phyloP scores from a whole-genome alignment of 2,888 invertebrate genomes.

The Loripinus fragilis region DNA sequence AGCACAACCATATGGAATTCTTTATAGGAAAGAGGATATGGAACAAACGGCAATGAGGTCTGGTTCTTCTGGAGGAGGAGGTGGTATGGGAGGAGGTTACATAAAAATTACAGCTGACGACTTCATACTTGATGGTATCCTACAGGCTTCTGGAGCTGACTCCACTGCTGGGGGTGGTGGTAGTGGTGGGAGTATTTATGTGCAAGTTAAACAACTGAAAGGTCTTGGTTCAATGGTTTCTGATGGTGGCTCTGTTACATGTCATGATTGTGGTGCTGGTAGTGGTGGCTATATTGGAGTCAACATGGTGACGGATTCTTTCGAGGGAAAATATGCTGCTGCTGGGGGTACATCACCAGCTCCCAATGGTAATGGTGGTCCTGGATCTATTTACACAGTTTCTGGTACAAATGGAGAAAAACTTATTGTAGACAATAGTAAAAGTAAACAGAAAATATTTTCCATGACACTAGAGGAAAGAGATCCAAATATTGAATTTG shows the following conservation, averaged over 20 bases:
- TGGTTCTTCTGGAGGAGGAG: slow-evolving; percentile 66
- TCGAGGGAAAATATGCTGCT: slow-evolving; percentile 61
- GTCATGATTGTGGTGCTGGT: slow-evolving; percentile 61
- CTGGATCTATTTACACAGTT: slow-evolving; percentile 68
- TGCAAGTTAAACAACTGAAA: slow-evolving; percentile 53
- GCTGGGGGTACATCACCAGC: slow-evolving; percentile 64
- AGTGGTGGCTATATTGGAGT: slow-evolving; percentile 74
- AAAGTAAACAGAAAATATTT: slow-evolving; percentile 65
- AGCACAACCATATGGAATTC: slow-evolving; percentile 66
- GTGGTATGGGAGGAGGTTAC: slow-evolving; percentile 66
- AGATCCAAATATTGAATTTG: slow-evolving; percentile 57
- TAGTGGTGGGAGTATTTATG: slow-evolving; percentile 73
- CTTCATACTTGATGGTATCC: slow-evolving; percentile 67
- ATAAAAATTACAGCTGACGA: slow-evolving; percentile 62
- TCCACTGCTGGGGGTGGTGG: slow-evolving; percentile 66
- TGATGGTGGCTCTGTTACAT: slow-evolving; percentile 64
- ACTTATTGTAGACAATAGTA: slow-evolving; percentile 71
- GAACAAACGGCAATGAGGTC: slow-evolving; percentile 37
- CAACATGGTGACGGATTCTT: slow-evolving; percentile 55
- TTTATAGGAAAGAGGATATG: slow-evolving; percentile 50
- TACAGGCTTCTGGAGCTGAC: slow-evolving; percentile 65
- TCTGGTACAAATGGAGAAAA: slow-evolving; percentile 59
- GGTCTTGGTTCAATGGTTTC: slow-evolving; percentile 71
- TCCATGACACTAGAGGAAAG: slow-evolving; percentile 69
- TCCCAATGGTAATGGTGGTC: slow-evolving; percentile 66